Conservation (phyloP, 1,140 invertebrate species). For the Cyrtorhinus lividipennis region DNA sequence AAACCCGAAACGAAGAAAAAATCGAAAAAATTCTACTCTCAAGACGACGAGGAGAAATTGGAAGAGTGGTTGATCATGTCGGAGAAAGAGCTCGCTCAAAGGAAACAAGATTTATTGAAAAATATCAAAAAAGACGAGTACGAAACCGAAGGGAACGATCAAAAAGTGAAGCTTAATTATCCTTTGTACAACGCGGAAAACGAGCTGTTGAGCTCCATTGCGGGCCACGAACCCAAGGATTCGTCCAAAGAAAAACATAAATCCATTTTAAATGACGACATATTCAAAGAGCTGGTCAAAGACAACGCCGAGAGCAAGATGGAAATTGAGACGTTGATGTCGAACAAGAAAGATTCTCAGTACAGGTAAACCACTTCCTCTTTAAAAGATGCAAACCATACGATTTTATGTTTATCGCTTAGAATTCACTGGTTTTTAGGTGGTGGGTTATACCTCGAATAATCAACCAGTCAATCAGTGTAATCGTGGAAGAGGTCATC, state of each 20-base stretch:
- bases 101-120: conserved; percentile 22
- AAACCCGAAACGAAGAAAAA: conserved; percentile 2
- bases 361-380: too few species aligned
- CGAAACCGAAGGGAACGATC: conserved; percentile 3
- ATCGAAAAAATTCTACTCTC: background rate
- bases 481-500: too few species aligned
- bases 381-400: too few species aligned
- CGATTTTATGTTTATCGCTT: too few species aligned
- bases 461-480: too few species aligned
- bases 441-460: too few species aligned
- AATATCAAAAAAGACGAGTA: conserved; percentile 17
- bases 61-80: conserved; percentile 20
- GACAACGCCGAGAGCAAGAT: conserved; percentile 10
- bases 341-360: conserved; percentile 10
- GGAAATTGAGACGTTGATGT: conserved; percentile 4
- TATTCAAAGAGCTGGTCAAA: conserved; percentile 14
- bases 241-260: conserved; percentile 1
- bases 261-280: background rate
- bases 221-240: background rate
- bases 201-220: conserved; percentile 1
- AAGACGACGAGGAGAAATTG: conserved; percentile 20
- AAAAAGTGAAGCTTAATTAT: conserved; percentile 17
- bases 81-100: conserved; percentile 19
- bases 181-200: conserved; percentile 10
- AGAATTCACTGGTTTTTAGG: too few species aligned